Conservation (phyloP, 2,888 invertebrate species). For the Pegoplata infirma region DNA sequence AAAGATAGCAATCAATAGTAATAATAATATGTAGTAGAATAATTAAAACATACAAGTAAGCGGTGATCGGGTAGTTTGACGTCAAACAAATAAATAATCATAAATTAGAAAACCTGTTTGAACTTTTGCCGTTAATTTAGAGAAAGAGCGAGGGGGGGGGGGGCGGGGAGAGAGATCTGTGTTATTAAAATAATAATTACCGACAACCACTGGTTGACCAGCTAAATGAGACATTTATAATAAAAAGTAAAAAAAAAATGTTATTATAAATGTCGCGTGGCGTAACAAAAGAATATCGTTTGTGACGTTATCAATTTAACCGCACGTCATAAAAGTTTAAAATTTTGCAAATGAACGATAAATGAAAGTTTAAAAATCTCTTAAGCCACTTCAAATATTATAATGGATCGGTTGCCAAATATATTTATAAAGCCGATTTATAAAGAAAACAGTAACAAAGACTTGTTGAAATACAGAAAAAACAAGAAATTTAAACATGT, state of each 20-base stretch:
- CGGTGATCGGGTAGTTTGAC: conserved; percentile 41
- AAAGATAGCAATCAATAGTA: conserved; percentile 17
- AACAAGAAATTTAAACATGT: too few species aligned
- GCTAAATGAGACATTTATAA: not conserved
- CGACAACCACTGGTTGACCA: not conserved
- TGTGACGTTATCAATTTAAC: not conserved
- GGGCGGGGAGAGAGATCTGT: conserved; percentile 22
- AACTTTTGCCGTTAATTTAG: conserved; percentile 59
- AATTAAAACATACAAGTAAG: conserved; percentile 38
- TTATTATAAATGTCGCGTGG: not conserved
- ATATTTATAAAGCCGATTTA: too few species aligned
- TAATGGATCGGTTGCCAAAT: not conserved
- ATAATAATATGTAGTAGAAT: conserved; percentile 26
- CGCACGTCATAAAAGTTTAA: not conserved
- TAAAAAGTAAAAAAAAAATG: not conserved
- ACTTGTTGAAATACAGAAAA: too few species aligned
- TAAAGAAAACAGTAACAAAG: too few species aligned
- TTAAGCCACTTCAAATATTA: not conserved
- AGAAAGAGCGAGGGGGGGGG: too few species aligned
- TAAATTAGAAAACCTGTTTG: conserved; percentile 49
- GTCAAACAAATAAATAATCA: conserved; percentile 44
- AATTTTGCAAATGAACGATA: not conserved
- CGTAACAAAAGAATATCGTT: not conserved
- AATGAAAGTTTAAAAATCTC: not conserved
- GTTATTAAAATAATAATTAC: conserved; percentile 27